Percentiles rank a stretch among this genome's conserved stretches.
These are phyloP conservation scores for Ailuropoda melanoleuca DNA, from an alignment of 2,113 vertebrate genomes.

Conservation along the genomic window DNA sequence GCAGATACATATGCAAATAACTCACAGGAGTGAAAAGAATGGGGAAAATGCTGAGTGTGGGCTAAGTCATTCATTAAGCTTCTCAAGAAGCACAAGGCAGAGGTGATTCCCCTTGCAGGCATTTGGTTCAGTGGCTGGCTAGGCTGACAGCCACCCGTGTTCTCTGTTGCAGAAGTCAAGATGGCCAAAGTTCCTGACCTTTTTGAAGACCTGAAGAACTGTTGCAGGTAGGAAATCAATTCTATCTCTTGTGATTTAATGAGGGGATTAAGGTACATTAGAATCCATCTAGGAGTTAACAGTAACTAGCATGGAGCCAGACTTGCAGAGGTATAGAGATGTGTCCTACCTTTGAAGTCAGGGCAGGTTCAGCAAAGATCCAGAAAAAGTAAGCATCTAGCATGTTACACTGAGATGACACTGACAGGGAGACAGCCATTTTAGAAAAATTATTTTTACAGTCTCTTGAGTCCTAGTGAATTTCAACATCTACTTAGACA, in stretches of 20 bases:
- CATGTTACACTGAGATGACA: background rate
- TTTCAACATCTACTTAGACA: background rate
- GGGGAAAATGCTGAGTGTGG: background rate
- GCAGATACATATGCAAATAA: background rate
- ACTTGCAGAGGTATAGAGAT: background rate
- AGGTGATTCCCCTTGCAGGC: background rate
- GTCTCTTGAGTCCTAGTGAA: background rate
- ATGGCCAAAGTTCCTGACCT: slow-evolving; percentile 72
- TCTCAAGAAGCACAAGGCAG: background rate
- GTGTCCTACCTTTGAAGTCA: background rate
- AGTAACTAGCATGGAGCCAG: background rate
- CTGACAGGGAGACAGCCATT: background rate
- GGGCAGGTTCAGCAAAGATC: background rate
- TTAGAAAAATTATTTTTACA: background rate
- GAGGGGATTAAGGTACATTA: background rate
- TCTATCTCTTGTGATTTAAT: background rate
- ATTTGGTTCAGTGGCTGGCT: background rate
- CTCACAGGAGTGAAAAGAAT: background rate
- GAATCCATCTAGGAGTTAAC: background rate
- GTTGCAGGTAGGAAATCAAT: slow-evolving; percentile 65
- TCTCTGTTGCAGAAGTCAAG: slow-evolving; percentile 57
- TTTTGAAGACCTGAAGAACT: slow-evolving; percentile 64
- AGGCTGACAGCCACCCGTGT: background rate
- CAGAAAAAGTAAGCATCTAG: background rate
- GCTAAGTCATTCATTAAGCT: background rate